These are phyloP conservation scores for Myotis pilosus DNA, from an alignment of 2,797 vertebrate genomes.

Conservation along the genomic window DNA sequence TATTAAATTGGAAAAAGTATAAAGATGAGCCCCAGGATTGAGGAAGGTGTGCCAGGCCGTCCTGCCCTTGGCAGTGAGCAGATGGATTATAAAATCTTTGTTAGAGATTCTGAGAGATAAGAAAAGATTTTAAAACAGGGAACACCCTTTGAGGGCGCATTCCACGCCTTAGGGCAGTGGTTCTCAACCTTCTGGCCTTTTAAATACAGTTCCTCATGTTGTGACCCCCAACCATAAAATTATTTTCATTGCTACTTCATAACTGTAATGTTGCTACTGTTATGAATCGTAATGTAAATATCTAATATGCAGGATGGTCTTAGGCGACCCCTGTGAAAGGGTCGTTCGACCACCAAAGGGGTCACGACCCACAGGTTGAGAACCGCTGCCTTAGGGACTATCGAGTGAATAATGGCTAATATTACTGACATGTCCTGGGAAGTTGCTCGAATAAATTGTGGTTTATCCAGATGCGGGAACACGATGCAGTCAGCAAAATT, in stretches of 20 bases:
- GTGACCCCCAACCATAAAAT: too few species aligned
- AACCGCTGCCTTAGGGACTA: too few species aligned
- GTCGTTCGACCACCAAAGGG: too few species aligned
- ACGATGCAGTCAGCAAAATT: fast-evolving
- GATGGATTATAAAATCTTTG: fast-evolving
- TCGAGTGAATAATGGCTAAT: not conserved
- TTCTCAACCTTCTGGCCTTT: too few species aligned
- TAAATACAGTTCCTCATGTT: too few species aligned
- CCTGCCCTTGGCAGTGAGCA: not conserved
- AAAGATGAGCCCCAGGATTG: fast-evolving
- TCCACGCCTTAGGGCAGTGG: too few species aligned
- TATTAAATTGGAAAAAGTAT: not conserved
- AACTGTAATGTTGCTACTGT: too few species aligned
- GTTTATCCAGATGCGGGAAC: fast-evolving
- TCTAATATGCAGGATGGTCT: too few species aligned
- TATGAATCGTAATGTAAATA: too few species aligned
- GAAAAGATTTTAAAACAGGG: fast-evolving
- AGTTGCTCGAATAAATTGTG: fast-evolving
- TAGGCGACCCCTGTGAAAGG: too few species aligned
- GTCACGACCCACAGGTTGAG: too few species aligned
- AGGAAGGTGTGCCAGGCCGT: fast-evolving
- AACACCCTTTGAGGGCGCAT: not conserved
- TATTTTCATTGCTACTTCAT: too few species aligned
- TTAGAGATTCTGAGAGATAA: not conserved
- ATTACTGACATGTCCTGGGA: fast-evolving